phyloP scores from a whole-genome alignment of 2,113 vertebrate species.

The Hippolais icterina region DNA sequence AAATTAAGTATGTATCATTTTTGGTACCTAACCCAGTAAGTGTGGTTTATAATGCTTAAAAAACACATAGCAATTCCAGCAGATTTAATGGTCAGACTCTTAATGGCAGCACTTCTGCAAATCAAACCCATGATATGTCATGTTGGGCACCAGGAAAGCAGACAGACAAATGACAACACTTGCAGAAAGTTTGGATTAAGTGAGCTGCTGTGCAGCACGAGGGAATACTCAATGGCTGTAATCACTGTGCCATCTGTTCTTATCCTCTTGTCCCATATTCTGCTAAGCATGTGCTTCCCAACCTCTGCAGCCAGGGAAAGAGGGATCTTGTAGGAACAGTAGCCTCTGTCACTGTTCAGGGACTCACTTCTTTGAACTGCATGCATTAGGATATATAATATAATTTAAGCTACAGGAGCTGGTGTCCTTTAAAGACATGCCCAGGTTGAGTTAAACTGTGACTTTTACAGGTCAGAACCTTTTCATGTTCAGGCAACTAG shows the following conservation, averaged over 20 bases:
- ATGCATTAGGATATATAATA: background rate
- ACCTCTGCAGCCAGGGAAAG: background rate
- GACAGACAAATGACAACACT: background rate
- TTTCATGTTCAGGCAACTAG: background rate
- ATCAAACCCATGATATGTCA: background rate
- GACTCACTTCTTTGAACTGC: background rate
- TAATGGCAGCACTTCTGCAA: background rate
- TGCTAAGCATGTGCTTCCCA: background rate
- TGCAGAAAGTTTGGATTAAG: background rate
- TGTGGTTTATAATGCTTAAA: background rate
- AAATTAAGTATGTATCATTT: background rate
- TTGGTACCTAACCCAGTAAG: background rate
- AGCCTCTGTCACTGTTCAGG: background rate
- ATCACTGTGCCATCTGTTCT: slow-evolving; percentile 30
- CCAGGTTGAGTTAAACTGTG: background rate
- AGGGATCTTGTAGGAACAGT: background rate
- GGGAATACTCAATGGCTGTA: background rate
- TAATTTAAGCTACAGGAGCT: background rate
- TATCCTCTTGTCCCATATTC: slow-evolving; percentile 23
- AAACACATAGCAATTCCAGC: background rate
- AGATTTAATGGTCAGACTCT: background rate
- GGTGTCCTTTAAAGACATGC: background rate
- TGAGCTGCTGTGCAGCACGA: background rate
- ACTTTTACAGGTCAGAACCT: background rate
- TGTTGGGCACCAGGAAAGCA: background rate